phyloP scores from a whole-genome alignment of 2,113 vertebrate species.

The Spea multiplicata region DNA sequence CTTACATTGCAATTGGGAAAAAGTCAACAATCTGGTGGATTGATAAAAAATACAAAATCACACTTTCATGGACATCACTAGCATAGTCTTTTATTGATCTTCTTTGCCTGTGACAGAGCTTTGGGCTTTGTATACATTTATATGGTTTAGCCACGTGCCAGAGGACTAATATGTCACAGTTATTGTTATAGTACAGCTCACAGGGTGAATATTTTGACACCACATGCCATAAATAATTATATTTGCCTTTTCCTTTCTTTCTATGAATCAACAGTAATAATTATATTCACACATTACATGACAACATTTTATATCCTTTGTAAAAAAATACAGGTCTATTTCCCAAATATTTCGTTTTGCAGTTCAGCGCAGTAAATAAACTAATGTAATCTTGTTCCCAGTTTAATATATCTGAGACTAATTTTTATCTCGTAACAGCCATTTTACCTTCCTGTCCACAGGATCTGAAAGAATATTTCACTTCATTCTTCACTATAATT shows the following conservation, averaged over 20 bases:
- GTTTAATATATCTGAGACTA: too few species aligned
- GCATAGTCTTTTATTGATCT: conserved; percentile 3
- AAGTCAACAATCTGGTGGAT: conserved; percentile 1
- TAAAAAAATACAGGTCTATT: background rate
- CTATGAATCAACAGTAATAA: background rate
- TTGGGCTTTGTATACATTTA: conserved; percentile 11
- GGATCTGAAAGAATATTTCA: too few species aligned
- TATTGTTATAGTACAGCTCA: background rate
- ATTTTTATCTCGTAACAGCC: too few species aligned
- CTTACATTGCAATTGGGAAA: background rate
- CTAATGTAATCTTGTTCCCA: too few species aligned
- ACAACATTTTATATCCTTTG: background rate
- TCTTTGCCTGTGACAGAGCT: background rate
- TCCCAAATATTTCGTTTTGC: background rate
- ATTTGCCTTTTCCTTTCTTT: background rate
- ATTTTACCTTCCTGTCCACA: too few species aligned
- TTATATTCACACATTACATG: background rate
- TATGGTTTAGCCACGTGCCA: conserved; percentile 1
- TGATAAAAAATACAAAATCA: conserved; percentile 7
- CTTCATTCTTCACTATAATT: too few species aligned
- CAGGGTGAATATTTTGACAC: conserved; percentile 14
- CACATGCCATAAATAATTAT: background rate
- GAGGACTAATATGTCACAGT: conserved; percentile 12
- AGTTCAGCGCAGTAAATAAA: too few species aligned
- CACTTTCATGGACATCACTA: conserved; percentile 1